Conservation (phyloP, 1,140 invertebrate genomes). For the Saccostrea echinata region DNA sequence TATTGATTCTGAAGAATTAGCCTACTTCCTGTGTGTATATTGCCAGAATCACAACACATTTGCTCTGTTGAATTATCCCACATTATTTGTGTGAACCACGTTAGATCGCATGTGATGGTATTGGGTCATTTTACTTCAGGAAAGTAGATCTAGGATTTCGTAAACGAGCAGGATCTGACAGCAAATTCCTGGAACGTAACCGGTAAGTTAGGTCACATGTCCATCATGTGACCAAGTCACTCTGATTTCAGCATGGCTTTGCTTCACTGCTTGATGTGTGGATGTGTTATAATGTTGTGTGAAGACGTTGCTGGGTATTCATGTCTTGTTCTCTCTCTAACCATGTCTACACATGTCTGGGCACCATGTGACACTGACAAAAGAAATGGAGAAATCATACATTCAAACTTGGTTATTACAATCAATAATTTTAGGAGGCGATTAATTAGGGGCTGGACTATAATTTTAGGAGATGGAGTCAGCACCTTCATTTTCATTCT, state of each 20-base stretch:
- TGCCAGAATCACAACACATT: too few species aligned
- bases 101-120: conserved; percentile 16
- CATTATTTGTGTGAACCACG: too few species aligned
- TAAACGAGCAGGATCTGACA: conserved; percentile 55
- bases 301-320: neutral
- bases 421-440: too few species aligned
- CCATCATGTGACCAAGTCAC: conserved; percentile 10
- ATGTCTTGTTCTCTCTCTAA: neutral
- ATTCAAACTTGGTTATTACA: too few species aligned
- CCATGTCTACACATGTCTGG: neutral
- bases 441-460: too few species aligned
- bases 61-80: too few species aligned
- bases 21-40: too few species aligned
- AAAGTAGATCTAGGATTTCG: conserved; percentile 52
- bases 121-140: conserved; percentile 53
- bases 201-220: conserved; percentile 45
- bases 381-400: too few species aligned
- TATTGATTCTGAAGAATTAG: too few species aligned
- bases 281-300: neutral
- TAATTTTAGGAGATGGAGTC: too few species aligned
- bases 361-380: too few species aligned
- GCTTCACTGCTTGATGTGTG: neutral
- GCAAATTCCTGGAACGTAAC: conserved; percentile 46
- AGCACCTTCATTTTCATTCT: too few species aligned
- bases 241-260: neutral